Percentiles rank a stretch among this genome's conserved stretches.
These are phyloP conservation scores for Plebejus anna DNA, from an alignment of 2,888 invertebrate species.

Conservation along the genomic window DNA sequence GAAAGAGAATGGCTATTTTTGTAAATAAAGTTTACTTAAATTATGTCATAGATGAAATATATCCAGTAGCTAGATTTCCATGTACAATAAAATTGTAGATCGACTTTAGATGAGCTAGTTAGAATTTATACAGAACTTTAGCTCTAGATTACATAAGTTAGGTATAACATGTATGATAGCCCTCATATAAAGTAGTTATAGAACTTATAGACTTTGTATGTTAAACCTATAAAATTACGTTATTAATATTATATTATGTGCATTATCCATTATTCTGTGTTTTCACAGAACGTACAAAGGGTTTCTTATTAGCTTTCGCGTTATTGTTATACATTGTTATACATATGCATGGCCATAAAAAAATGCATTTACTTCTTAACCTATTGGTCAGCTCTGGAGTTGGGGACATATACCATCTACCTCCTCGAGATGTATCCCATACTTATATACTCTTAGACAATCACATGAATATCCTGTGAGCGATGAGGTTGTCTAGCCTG, in stretches of 20 bases:
- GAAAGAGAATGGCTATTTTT: slow-evolving; percentile 71
- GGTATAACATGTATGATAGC: slow-evolving; percentile 67
- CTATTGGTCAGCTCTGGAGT: too few relatives aligned
- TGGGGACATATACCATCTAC: too few relatives aligned
- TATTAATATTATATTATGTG: slow-evolving; percentile 46
- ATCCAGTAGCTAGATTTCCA: slow-evolving; percentile 75
- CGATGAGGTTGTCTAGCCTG: too few relatives aligned
- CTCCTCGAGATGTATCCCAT: too few relatives aligned
- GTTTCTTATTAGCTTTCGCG: slow-evolving; percentile 34
- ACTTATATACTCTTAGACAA: too few relatives aligned
- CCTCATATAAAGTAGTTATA: slow-evolving; percentile 56
- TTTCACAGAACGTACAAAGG: slow-evolving; percentile 34
- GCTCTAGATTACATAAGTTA: slow-evolving; percentile 64
- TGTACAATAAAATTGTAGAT: slow-evolving; percentile 78
- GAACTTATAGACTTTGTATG: slow-evolving; percentile 57
- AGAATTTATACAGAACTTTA: slow-evolving; percentile 77
- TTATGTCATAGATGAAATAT: slow-evolving; percentile 72
- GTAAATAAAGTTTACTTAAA: slow-evolving; percentile 77
- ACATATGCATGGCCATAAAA: too few relatives aligned
- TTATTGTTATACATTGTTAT: too few relatives aligned
- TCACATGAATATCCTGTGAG: too few relatives aligned
- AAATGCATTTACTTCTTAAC: too few relatives aligned
- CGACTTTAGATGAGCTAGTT: slow-evolving; percentile 67
- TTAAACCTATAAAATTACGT: slow-evolving; percentile 42
- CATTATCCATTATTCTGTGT: slow-evolving; percentile 41